A percentile compares a stretch with the other conserved stretches of the same genome.
Conservation (phyloP, 30 jellyfish, hydroid and myxozoan genomes). For the Sanderia malayensis region DNA sequence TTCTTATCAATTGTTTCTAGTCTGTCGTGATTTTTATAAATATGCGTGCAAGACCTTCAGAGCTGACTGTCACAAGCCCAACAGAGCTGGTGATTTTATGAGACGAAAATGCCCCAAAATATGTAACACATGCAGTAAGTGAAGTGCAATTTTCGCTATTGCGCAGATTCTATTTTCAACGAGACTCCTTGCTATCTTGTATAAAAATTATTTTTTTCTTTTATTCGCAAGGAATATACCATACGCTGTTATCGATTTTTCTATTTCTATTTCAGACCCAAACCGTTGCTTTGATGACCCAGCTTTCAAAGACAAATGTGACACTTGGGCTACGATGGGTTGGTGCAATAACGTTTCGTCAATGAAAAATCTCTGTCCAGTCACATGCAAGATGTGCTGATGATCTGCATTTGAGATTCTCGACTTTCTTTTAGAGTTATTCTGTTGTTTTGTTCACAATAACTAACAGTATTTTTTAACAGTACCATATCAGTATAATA, state of each 20-base stretch:
- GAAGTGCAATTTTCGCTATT: no score
- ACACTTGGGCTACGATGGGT: background rate
- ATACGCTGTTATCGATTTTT: no score
- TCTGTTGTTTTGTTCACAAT: no score
- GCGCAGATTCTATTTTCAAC: no score
- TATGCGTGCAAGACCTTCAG: conserved; percentile 48
- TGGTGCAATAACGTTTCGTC: background rate
- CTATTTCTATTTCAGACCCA: no score
- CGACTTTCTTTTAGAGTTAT: background rate
- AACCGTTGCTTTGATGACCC: background rate
- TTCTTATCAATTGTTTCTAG: conserved; percentile 46
- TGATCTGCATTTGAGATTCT: no score
- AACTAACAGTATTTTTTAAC: no score
- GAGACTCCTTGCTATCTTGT: no score
- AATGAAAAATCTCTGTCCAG: background rate
- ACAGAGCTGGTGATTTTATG: conserved; percentile 71
- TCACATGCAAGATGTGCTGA: conserved; percentile 6
- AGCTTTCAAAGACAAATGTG: conserved; percentile 1
- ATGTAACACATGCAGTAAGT: conserved; percentile 69
- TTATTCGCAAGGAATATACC: no score
- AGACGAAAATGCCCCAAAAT: conserved; percentile 60
- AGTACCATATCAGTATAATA: no score
- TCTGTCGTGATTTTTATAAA: conserved; percentile 53
- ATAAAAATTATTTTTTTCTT: no score
- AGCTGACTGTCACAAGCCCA: conserved; percentile 38